Evolutionary conservation across 2,113 vertebrate genomes (phyloP).

Genomic region (Alethe diademata): DNA sequence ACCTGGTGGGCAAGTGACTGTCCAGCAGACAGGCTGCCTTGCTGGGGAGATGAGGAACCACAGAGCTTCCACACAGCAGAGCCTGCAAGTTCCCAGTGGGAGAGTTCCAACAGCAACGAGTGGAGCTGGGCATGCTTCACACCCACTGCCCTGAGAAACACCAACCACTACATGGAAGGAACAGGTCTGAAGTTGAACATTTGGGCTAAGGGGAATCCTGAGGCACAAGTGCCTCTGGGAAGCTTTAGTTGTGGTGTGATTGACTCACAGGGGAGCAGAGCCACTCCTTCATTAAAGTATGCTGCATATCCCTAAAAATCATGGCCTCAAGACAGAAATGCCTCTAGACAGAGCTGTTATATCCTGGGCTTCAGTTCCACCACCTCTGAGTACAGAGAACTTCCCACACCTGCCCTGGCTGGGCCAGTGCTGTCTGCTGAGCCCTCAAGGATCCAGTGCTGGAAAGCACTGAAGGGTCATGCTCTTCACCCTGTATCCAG

Average conservation of each 20-base stretch:
- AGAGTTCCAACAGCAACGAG: not conserved
- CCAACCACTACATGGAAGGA: not conserved
- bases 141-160: not conserved
- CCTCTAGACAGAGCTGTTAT: not conserved
- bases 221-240: not conserved
- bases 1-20: not conserved
- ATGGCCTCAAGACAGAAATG: not conserved
- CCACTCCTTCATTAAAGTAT: not conserved
- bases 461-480: not conserved
- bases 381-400: not conserved
- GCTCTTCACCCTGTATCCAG: not conserved
- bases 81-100: rapidly evolving
- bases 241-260: not conserved
- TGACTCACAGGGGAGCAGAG: not conserved
- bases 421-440: not conserved
- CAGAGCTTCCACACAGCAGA: not conserved
- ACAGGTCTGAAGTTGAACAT: not conserved
- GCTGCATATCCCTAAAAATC: not conserved
- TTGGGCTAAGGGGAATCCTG: not conserved
- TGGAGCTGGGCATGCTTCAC: not conserved
- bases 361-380: not conserved
- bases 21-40: not conserved
- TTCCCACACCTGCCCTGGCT: not conserved
- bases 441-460: not conserved
- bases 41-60: not conserved